A percentile compares a stretch with the other conserved stretches of the same genome.
Conservation (phyloP, 1,140 invertebrate species). For the Drosophila kepulauana region DNA sequence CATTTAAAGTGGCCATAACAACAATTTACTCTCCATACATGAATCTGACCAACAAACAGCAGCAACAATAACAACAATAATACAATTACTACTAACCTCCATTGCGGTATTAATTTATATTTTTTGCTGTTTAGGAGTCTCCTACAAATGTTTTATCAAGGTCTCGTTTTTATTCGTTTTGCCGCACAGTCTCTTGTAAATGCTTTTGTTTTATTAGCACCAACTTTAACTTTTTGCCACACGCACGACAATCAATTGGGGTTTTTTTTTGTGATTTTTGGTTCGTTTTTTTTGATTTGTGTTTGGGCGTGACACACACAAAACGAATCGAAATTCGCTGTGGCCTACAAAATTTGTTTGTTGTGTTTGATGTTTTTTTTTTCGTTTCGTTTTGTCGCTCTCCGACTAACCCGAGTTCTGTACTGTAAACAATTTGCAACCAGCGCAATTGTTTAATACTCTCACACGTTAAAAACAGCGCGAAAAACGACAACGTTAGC, state of each 20-base stretch:
- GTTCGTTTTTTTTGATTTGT: conserved; percentile 40
- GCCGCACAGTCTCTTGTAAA: conserved; percentile 45
- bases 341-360: conserved; percentile 50
- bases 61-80: conserved; percentile 13
- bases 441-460: conserved; percentile 54
- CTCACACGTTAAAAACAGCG: conserved; percentile 35
- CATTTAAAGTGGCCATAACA: conserved; percentile 50
- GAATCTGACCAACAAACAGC: conserved; percentile 1
- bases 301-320: conserved; percentile 75
- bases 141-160: conserved; percentile 29
- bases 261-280: conserved; percentile 30
- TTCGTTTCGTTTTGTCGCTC: conserved; percentile 7
- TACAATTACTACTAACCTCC: conserved; percentile 67
- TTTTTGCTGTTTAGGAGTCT: conserved; percentile 24
- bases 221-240: conserved; percentile 46
- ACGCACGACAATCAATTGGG: conserved; percentile 59
- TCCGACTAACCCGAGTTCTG: conserved; percentile 38
- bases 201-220: conserved; percentile 50
- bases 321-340: conserved; percentile 45
- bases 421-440: conserved; percentile 46
- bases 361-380: conserved; percentile 23
- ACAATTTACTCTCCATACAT: conserved; percentile 18
- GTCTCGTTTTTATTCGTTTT: conserved; percentile 39
- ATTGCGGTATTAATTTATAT: conserved; percentile 37
- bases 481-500: conserved; percentile 19